Conservation (phyloP, 2,797 vertebrate genomes). For the Sebastes flavidus region DNA sequence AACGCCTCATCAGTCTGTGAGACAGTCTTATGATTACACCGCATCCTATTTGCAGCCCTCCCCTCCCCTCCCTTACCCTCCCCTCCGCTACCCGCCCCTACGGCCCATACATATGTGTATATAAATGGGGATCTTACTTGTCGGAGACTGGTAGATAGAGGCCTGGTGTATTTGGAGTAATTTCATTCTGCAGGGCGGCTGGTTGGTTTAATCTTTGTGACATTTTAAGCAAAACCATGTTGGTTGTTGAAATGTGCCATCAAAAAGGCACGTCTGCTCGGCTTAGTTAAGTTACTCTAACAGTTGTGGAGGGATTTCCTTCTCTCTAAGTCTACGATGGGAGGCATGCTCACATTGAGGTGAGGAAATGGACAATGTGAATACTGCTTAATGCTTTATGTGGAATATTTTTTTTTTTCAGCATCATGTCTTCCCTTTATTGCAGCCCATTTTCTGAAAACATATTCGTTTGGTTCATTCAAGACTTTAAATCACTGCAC, state of each 20-base stretch:
- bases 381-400: neutral
- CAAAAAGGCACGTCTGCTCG: neutral
- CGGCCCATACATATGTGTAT: neutral
- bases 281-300: neutral
- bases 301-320: neutral
- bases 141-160: neutral
- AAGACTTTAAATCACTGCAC: neutral
- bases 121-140: slow-evolving; percentile 22
- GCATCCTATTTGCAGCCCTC: slow-evolving; percentile 19
- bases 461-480: neutral
- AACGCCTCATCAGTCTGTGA: neutral
- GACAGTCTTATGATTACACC: slow-evolving; percentile 69
- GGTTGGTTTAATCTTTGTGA: neutral
- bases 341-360: slow-evolving; percentile 57
- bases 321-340: slow-evolving; percentile 40
- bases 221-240: neutral
- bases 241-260: neutral
- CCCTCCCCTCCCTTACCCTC: neutral
- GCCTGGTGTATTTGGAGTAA: neutral
- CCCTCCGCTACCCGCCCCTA: neutral
- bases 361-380: slow-evolving; percentile 23
- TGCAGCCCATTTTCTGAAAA: neutral
- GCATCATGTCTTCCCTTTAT: neutral
- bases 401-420: neutral
- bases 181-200: neutral